Conservation (phyloP, 2,113 vertebrate genomes). For the Gobius niger region DNA sequence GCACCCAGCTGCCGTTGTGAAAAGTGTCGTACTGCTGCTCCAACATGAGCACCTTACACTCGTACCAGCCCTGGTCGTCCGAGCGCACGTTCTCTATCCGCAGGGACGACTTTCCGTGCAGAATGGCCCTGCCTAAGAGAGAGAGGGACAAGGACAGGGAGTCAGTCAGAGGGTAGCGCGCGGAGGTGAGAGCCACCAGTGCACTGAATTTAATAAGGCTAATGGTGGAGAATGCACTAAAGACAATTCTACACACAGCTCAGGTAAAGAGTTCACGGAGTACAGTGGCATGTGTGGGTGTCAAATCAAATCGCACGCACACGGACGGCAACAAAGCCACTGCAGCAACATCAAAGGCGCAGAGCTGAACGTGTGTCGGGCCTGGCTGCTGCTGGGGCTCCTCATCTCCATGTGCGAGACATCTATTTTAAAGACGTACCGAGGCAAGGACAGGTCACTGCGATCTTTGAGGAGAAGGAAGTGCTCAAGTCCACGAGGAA, state of each 20-base stretch:
- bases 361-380: constrained; percentile 29
- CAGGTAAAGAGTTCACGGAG: constrained; percentile 30
- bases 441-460: constrained; percentile 48
- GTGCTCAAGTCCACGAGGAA: constrained; percentile 29
- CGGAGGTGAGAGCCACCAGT: constrained; percentile 16
- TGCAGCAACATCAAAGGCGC: constrained; percentile 14
- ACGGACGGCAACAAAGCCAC: constrained; percentile 10
- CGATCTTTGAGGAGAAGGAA: constrained; percentile 44
- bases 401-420: constrained; percentile 22
- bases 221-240: constrained; percentile 7
- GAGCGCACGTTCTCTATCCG: constrained; percentile 92
- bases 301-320: constrained; percentile 6
- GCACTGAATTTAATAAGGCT: constrained; percentile 30
- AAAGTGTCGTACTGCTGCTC: constrained; percentile 98
- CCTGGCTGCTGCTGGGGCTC: constrained; percentile 2
- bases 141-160: constrained; percentile 4
- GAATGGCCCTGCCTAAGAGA: constrained; percentile 86
- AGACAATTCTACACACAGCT: constrained; percentile 14
- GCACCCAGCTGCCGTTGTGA: constrained; percentile 98
- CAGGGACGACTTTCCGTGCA: constrained; percentile 94
- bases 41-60: constrained; percentile 97
- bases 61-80: constrained; percentile 98
- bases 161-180: constrained; percentile 7
- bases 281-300: background rate
- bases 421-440: constrained; percentile 41